Percentiles rank a stretch among this genome's conserved stretches.
Conservation (phyloP, 1,140 invertebrate species). For the Drosophila pseudoananassae region DNA sequence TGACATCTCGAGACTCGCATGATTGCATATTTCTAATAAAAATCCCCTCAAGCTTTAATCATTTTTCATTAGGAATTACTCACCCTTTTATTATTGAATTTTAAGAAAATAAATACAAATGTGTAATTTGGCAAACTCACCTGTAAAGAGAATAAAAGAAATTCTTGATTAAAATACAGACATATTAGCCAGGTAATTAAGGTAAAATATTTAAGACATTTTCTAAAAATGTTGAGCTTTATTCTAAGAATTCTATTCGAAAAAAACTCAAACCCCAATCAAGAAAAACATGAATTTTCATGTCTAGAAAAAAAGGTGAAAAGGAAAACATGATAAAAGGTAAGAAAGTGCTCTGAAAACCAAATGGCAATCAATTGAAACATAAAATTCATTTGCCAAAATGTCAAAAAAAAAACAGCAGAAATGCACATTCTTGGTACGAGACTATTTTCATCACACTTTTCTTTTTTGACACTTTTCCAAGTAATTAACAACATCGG, state of each 20-base stretch:
- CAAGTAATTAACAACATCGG: conserved; percentile 54
- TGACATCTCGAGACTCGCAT: neutral
- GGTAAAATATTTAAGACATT: neutral
- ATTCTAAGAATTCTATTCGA: conserved; percentile 7
- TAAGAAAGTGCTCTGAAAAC: neutral
- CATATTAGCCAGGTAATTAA: neutral
- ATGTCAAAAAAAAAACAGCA: conserved; percentile 16
- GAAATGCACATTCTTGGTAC: conserved; percentile 15
- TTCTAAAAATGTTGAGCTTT: conserved; percentile 47
- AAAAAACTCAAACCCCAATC: conserved; percentile 47
- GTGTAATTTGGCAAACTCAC: conserved; percentile 38
- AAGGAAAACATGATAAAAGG: neutral
- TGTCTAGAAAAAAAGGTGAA: conserved; percentile 22
- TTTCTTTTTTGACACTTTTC: conserved; percentile 39
- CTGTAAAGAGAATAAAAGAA: conserved; percentile 53
- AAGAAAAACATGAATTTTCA: conserved; percentile 55
- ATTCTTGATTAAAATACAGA: conserved; percentile 45
- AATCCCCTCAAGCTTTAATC: neutral
- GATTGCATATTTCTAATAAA: neutral
- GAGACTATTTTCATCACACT: conserved; percentile 6
- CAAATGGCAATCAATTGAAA: conserved; percentile 42
- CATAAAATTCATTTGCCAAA: conserved; percentile 59
- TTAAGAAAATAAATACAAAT: conserved; percentile 2
- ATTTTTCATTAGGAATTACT: conserved; percentile 11
- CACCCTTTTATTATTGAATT: conserved; percentile 6